Evolutionary conservation across 1,140 invertebrate genomes (phyloP).

Genomic region (Heliconius melpomene): DNA sequence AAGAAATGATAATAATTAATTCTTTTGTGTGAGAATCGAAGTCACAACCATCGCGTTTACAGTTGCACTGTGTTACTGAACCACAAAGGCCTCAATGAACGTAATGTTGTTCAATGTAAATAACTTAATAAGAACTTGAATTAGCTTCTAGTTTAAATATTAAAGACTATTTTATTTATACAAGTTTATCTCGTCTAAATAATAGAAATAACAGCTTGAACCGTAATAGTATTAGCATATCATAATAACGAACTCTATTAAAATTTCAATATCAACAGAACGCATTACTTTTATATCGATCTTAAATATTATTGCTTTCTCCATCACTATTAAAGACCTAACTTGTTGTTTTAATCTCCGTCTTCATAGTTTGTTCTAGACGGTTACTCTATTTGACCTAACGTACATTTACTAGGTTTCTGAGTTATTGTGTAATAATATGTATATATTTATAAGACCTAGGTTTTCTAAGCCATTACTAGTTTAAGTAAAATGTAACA

Average conservation of each 20-base stretch:
- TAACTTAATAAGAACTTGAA: no score
- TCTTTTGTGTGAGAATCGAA: no score
- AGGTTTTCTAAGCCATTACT: not conserved
- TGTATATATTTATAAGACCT: not conserved
- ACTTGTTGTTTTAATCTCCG: conserved; percentile 28
- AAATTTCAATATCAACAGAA: not conserved
- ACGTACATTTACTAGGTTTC: conserved; percentile 28
- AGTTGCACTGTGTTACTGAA: no score
- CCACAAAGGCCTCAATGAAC: no score
- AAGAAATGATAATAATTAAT: no score
- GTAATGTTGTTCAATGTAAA: no score
- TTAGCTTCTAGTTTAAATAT: no score
- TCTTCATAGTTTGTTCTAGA: conserved; percentile 18
- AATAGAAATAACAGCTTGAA: not conserved
- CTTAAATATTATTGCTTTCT: conserved; percentile 3
- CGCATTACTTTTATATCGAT: conserved; percentile 17
- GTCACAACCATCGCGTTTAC: no score
- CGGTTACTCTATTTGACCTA: conserved; percentile 16
- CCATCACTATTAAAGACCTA: conserved; percentile 16
- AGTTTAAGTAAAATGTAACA: not conserved
- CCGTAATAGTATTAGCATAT: not conserved
- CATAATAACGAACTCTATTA: not conserved
- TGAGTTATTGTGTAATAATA: not conserved
- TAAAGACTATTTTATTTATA: no score
- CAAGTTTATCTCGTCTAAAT: not conserved